Conservation (phyloP, 2,888 invertebrate species). For the Psococerastis gibbosa region DNA sequence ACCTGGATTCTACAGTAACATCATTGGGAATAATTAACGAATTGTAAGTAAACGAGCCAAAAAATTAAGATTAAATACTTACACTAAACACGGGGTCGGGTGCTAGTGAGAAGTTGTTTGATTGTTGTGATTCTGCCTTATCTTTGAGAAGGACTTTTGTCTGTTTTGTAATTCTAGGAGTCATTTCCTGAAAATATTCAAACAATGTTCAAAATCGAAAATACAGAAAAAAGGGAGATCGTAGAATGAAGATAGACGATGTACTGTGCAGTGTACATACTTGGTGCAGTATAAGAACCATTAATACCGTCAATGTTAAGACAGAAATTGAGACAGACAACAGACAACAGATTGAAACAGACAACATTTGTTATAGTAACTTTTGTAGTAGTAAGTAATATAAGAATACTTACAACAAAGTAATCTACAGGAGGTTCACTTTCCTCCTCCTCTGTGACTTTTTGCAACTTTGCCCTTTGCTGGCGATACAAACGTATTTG, state of each 20-base stretch:
- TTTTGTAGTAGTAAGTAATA: too few species aligned
- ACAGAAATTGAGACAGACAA: too few species aligned
- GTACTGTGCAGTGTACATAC: too few species aligned
- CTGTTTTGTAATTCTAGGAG: slow-evolving; percentile 17
- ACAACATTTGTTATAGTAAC: too few species aligned
- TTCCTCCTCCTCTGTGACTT: slow-evolving; percentile 9
- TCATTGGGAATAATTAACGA: too few species aligned
- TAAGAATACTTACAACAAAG: slow-evolving; percentile 15
- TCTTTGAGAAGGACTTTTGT: slow-evolving; percentile 13
- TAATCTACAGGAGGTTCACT: slow-evolving; percentile 13
- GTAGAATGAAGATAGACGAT: background rate
- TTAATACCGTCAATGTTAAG: too few species aligned
- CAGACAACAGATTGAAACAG: too few species aligned
- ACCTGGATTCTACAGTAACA: too few species aligned
- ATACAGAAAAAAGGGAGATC: background rate
- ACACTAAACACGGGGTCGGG: slow-evolving; percentile 7
- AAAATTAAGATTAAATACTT: too few species aligned
- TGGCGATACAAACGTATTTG: slow-evolving; percentile 16
- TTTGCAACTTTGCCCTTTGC: slow-evolving; percentile 4
- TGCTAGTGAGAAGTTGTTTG: slow-evolving; percentile 2
- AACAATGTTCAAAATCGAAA: background rate
- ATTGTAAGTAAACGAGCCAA: too few species aligned
- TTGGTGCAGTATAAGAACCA: too few species aligned
- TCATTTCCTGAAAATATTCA: slow-evolving; percentile 16
- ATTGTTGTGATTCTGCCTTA: background rate